Evolutionary conservation across 2,113 vertebrate genomes (phyloP), one percentile per base, ranked within the genome.

Genomic region (Oceanites oceanicus): DNA sequence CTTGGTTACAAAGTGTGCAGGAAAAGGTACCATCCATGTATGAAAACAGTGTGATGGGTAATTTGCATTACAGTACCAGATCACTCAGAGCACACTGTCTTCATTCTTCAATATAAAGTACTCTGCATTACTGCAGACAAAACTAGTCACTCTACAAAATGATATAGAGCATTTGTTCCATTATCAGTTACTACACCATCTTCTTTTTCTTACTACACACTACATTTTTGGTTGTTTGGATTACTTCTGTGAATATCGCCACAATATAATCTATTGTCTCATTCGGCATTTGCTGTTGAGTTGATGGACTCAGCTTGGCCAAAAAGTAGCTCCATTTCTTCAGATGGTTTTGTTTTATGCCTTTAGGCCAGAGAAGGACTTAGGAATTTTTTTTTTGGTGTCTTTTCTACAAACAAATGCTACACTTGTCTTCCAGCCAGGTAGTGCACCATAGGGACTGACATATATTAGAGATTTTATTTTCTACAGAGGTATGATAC

Each of bases 391-490:
- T 94, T 25, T 40, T 19, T 34, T 32, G 5, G 26, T 44, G 90
- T 81, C 89, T 94, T 97, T 96, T 73, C 92, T 90, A 88, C 93
- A 92, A 97, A 94, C 49, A 96, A 96, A 97, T 86, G 72, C 55
- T 84, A 90, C 65, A 73, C 63, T 96, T 95, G 76, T 96, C 81
- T 94, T 97, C 66, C 73, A 94, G 92, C 58, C 86, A 92, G 47
- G 83, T 7, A 77, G 85, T 49, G 50, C 49, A 90, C 77, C 23
- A 76, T 0, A 65, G 63, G 79, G 65, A 86, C 29, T 15, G 63
- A 96, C 82, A 91, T 63, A 49, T 29, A 93, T 75, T 26, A 66
- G 40, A 70, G 45, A 38, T 82, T 92, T 94, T 88, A 88, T 96
- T 97, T 95, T 91, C 81, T 74, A 82, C 20, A 36, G 94, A 83